phyloP scores from a whole-genome alignment of 2,797 vertebrate genomes.

The Coluber constrictor region DNA sequence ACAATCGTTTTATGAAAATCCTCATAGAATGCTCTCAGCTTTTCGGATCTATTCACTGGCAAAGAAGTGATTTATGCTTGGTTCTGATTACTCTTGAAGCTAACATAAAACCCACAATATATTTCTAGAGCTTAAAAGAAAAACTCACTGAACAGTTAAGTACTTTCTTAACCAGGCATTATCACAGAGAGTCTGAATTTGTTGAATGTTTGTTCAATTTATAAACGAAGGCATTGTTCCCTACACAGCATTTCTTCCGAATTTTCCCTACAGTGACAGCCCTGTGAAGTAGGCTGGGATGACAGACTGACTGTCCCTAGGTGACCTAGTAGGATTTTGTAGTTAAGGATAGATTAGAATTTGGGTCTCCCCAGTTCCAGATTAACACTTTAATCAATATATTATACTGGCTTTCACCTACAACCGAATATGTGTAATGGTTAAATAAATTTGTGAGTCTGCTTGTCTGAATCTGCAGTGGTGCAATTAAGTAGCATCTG shows the following conservation, averaged over 20 bases:
- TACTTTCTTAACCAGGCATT: not conserved
- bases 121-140: not conserved
- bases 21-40: not conserved
- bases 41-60: not conserved
- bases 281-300: not conserved
- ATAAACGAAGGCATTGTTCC: not conserved
- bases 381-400: not conserved
- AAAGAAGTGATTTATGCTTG: not conserved
- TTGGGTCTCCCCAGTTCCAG: not conserved
- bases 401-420: not conserved
- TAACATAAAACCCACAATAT: not conserved
- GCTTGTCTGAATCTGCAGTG: not conserved
- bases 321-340: not conserved
- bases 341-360: not conserved
- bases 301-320: not conserved
- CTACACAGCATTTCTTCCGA: not conserved
- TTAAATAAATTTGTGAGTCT: not conserved
- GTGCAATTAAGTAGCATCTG: not conserved
- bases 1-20: not conserved
- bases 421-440: not conserved
- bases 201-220: not conserved
- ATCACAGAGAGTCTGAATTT: not conserved
- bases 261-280: not conserved
- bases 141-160: not conserved
- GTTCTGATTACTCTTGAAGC: not conserved